Evolutionary conservation across 2,113 vertebrate genomes (phyloP).

Genomic region (Gymnobelideus leadbeateri): DNA sequence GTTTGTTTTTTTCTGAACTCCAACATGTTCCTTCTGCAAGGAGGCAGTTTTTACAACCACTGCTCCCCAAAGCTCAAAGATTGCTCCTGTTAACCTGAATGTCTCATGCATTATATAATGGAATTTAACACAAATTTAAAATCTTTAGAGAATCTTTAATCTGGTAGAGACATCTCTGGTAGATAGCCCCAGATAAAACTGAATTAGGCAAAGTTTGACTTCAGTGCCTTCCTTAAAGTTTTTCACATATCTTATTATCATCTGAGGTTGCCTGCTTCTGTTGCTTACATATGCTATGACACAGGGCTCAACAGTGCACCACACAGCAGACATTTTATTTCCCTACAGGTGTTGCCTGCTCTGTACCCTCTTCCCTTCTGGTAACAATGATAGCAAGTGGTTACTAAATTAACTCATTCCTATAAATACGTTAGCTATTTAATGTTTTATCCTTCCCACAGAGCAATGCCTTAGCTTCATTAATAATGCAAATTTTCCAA

Average conservation of each 20-base stretch:
- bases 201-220: neutral
- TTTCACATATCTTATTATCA: conserved; percentile 1
- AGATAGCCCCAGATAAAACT: neutral
- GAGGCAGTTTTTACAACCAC: neutral
- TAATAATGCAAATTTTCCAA: neutral
- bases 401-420: neutral
- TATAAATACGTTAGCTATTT: neutral
- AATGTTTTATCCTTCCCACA: neutral
- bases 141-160: conserved; percentile 20
- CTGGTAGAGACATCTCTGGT: neutral
- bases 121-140: neutral
- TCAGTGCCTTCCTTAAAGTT: neutral
- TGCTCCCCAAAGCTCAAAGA: neutral
- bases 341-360: neutral
- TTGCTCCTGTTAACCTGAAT: neutral
- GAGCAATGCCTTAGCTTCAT: neutral
- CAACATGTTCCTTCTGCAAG: neutral
- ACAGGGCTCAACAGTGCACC: neutral
- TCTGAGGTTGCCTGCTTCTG: neutral
- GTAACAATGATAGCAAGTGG: neutral
- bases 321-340: neutral
- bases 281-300: neutral
- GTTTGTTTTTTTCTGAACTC: neutral
- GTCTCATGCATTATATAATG: neutral
- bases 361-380: neutral